These are phyloP conservation scores for Carapus acus DNA, from an alignment of 2,797 vertebrate genomes.

Conservation along the genomic window DNA sequence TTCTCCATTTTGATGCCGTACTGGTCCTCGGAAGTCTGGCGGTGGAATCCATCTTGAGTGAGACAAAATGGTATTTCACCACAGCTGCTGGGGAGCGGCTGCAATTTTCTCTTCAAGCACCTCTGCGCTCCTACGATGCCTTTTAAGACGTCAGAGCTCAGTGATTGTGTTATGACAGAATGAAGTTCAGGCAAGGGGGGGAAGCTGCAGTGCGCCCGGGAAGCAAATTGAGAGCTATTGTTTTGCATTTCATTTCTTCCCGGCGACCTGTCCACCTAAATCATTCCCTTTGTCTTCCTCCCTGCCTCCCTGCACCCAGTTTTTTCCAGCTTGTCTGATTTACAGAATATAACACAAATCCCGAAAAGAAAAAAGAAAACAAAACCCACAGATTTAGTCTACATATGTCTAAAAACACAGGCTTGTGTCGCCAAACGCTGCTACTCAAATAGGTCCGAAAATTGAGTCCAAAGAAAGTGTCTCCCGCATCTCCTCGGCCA, in stretches of 20 bases:
- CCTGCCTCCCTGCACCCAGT: constrained; percentile 21
- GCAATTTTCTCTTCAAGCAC: constrained; percentile 69
- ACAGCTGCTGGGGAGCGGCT: constrained; percentile 63
- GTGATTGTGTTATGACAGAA: constrained; percentile 66
- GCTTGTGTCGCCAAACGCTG: constrained; percentile 9
- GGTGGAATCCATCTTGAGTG: constrained; percentile 73
- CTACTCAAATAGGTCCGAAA: constrained; percentile 33
- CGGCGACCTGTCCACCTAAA: constrained; percentile 27
- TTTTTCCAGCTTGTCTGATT: too few relatives aligned
- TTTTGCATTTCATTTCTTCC: constrained; percentile 45
- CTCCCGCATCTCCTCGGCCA: constrained; percentile 43
- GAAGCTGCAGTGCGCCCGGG: constrained; percentile 37
- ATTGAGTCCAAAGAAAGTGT: constrained; percentile 35
- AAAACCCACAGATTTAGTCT: constrained; percentile 19
- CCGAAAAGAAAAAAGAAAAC: too few relatives aligned
- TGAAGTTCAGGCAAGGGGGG: constrained; percentile 49
- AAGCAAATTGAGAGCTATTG: constrained; percentile 54
- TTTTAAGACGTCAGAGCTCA: constrained; percentile 66
- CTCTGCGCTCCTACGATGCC: constrained; percentile 61
- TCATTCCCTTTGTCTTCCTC: constrained; percentile 42
- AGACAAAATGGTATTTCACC: constrained; percentile 71
- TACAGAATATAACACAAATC: too few relatives aligned
- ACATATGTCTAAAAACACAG: constrained; percentile 13
- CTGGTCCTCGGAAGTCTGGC: constrained; percentile 67
- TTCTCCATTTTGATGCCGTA: constrained; percentile 73